Percentiles rank a stretch among this genome's conserved stretches.
phyloP scores from a whole-genome alignment of 2,797 vertebrate species.

The Lates japonicus region DNA sequence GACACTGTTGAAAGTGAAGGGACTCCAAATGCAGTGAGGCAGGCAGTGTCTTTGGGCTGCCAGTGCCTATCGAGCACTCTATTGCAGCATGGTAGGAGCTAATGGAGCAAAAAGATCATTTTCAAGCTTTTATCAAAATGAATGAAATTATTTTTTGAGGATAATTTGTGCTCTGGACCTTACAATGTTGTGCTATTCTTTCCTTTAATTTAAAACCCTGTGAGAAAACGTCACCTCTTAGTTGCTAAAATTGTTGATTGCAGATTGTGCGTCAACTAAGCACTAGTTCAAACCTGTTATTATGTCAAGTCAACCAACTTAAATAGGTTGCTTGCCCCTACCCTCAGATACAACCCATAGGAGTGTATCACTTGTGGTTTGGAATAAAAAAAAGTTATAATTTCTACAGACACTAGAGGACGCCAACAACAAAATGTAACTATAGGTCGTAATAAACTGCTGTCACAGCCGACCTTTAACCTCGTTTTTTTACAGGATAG shows the following conservation, averaged over 20 bases:
- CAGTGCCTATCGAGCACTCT: neutral
- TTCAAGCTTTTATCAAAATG: slow-evolving; percentile 27
- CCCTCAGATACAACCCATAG: too few relatives aligned
- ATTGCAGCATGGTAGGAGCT: slow-evolving; percentile 6
- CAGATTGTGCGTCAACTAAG: neutral
- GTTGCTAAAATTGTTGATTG: neutral
- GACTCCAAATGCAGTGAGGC: slow-evolving; percentile 22
- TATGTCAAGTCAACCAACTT: neutral
- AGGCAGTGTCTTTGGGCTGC: slow-evolving; percentile 22
- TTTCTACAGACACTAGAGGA: neutral
- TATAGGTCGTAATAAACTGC: too few relatives aligned
- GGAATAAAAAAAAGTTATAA: neutral
- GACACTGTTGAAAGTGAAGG: slow-evolving; percentile 25
- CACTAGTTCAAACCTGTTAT: neutral
- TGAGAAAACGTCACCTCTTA: neutral
- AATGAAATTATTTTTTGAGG: neutral
- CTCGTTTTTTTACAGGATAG: too few relatives aligned
- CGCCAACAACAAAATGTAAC: neutral
- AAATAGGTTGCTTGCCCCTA: neutral
- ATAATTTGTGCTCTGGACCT: neutral
- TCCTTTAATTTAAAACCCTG: neutral
- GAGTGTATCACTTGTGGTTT: neutral
- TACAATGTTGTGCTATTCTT: neutral
- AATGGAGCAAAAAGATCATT: slow-evolving; percentile 20
- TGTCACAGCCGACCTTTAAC: neutral